phyloP scores from a whole-genome alignment of 2,888 invertebrate species.

The Carterocephalus palaemon region DNA sequence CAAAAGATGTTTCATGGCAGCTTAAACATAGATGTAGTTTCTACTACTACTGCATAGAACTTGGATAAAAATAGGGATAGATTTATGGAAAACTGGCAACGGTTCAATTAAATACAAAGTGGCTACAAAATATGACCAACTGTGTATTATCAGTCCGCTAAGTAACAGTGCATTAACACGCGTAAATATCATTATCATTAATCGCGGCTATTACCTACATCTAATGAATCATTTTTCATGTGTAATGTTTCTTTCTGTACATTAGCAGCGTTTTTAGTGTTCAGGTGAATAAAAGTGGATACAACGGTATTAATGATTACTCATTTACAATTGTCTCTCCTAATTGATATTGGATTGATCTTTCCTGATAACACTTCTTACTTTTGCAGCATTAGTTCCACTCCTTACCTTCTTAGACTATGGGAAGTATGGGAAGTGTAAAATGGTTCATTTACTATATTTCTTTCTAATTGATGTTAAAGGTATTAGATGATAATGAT shows the following conservation, averaged over 20 bases:
- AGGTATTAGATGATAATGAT: slow-evolving; percentile 11
- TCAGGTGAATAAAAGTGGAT: not conserved
- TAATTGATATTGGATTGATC: slow-evolving; percentile 15
- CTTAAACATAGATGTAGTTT: no score
- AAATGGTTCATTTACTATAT: slow-evolving; percentile 11
- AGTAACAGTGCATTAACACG: not conserved
- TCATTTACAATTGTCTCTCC: slow-evolving; percentile 8
- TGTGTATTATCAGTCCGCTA: not conserved
- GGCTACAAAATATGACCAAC: no score
- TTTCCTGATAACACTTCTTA: slow-evolving; percentile 7
- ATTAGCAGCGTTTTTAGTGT: slow-evolving; percentile 16
- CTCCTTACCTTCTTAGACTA: slow-evolving; percentile 3
- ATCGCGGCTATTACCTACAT: slow-evolving; percentile 7
- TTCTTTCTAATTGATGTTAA: slow-evolving; percentile 15
- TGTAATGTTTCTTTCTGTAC: slow-evolving; percentile 4
- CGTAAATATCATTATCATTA: slow-evolving; percentile 16
- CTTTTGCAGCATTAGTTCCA: slow-evolving; percentile 7
- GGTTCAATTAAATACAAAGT: no score
- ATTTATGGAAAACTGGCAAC: no score
- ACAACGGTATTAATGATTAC: slow-evolving; percentile 10
- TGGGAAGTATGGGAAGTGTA: slow-evolving; percentile 19
- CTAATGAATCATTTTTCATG: slow-evolving; percentile 18
- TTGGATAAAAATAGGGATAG: no score
- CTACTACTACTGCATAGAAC: no score
- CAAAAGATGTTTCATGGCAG: no score